These are phyloP conservation scores for Drosophila subsilvestris DNA, from an alignment of 2,888 invertebrate genomes.

Conservation along the genomic window DNA sequence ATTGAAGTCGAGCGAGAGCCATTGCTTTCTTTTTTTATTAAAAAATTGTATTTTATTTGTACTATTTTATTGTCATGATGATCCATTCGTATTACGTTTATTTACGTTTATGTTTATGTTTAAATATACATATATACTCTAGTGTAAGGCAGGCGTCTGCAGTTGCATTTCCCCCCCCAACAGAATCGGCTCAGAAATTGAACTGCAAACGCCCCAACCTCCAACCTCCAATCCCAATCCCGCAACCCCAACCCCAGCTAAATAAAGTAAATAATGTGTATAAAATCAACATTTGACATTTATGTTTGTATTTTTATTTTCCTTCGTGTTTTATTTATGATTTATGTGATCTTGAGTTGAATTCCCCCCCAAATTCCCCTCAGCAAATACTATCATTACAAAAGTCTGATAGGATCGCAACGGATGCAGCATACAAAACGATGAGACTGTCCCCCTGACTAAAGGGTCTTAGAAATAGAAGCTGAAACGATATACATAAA, in stretches of 20 bases:
- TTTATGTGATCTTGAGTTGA: background rate
- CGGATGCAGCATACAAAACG: background rate
- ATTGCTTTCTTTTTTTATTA: slow-evolving; percentile 57
- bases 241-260: background rate
- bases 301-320: slow-evolving; percentile 4
- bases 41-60: slow-evolving; percentile 46
- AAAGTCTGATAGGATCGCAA: background rate
- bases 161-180: slow-evolving; percentile 35
- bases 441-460: background rate
- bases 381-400: background rate
- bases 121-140: slow-evolving; percentile 54
- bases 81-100: slow-evolving; percentile 54
- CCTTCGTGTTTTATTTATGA: background rate
- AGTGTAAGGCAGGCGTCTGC: slow-evolving; percentile 55
- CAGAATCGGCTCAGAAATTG: slow-evolving; percentile 30
- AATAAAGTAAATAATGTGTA: slow-evolving; percentile 49
- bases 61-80: slow-evolving; percentile 49
- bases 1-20: slow-evolving; percentile 53
- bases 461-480: background rate
- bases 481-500: background rate
- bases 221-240: too few relatives aligned
- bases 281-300: slow-evolving; percentile 32
- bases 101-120: slow-evolving; percentile 63
- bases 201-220: slow-evolving; percentile 35
- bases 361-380: background rate